These are phyloP conservation scores for Gallinago jamesoni DNA, from an alignment of 2,113 vertebrate genomes.

Conservation along the genomic window DNA sequence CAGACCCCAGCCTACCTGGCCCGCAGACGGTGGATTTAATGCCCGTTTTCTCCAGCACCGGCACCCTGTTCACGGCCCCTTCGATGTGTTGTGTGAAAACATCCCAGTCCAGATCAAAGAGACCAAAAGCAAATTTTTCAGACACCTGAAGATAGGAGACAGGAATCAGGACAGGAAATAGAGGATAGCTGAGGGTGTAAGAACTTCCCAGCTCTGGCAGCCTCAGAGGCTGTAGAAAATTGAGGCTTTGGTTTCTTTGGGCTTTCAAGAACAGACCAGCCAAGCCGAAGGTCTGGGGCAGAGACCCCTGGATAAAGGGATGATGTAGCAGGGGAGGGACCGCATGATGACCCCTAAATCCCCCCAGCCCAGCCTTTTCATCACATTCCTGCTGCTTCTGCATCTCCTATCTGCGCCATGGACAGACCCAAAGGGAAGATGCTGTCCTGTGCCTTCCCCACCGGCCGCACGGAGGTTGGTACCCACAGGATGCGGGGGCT, in stretches of 20 bases:
- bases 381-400: not conserved
- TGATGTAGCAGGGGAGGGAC: not conserved
- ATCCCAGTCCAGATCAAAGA: constrained; percentile 98
- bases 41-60: constrained; percentile 87
- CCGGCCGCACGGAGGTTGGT: not conserved
- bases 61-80: constrained; percentile 90
- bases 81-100: constrained; percentile 92
- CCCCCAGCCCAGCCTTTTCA: not conserved
- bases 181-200: not conserved
- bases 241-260: not conserved
- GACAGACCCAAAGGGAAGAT: not conserved
- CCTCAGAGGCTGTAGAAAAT: rapidly evolving
- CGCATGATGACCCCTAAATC: rapidly evolving
- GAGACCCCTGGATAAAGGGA: not conserved
- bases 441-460: not conserved
- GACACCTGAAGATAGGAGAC: constrained; percentile 77
- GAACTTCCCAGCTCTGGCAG: not conserved
- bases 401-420: rapidly evolving
- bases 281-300: not conserved
- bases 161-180: not conserved
- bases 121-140: constrained; percentile 92
- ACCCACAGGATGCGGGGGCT: rapidly evolving
- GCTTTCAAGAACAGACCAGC: not conserved
- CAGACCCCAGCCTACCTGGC: constrained; percentile 78
- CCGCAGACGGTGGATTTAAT: constrained; percentile 97